A percentile compares a stretch with the other conserved stretches of the same genome.
These are phyloP conservation scores for Lepilemur ruficaudatus DNA, from an alignment of 2,797 vertebrate genomes.

Conservation along the genomic window DNA sequence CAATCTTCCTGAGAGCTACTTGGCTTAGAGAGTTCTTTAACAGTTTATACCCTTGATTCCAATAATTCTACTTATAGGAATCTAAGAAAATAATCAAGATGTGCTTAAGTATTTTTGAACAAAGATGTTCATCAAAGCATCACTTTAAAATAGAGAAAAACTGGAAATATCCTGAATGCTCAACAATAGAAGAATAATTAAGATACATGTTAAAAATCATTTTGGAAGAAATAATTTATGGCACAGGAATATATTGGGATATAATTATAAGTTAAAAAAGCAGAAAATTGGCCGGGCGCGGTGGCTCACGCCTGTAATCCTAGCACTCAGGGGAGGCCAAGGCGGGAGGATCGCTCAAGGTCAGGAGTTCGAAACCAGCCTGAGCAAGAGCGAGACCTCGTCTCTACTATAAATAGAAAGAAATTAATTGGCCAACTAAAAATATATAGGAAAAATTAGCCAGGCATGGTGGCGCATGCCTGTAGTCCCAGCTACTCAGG, in stretches of 20 bases:
- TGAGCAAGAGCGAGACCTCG: too few species aligned
- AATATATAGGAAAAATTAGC: too few species aligned
- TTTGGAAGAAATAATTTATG: background rate
- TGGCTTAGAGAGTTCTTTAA: background rate
- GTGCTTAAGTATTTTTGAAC: background rate
- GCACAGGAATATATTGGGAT: background rate
- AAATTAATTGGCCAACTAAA: too few species aligned
- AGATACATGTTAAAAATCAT: background rate
- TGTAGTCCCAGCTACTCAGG: too few species aligned
- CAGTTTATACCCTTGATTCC: background rate
- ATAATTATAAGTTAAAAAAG: background rate
- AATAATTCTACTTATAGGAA: background rate
- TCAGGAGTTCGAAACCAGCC: too few species aligned
- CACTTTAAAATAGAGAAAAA: background rate
- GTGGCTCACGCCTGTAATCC: too few species aligned
- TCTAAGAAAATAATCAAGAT: background rate
- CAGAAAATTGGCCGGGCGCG: background rate
- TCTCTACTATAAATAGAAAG: too few species aligned
- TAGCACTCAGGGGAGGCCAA: too few species aligned
- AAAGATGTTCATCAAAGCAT: background rate
- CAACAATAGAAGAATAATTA: background rate
- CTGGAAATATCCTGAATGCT: background rate
- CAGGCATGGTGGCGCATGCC: too few species aligned
- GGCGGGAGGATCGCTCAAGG: too few species aligned
- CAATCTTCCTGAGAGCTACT: background rate